Base-by-base conservation (phyloP, 2,888 invertebrate species). In the Drosophila cognata region DNA sequence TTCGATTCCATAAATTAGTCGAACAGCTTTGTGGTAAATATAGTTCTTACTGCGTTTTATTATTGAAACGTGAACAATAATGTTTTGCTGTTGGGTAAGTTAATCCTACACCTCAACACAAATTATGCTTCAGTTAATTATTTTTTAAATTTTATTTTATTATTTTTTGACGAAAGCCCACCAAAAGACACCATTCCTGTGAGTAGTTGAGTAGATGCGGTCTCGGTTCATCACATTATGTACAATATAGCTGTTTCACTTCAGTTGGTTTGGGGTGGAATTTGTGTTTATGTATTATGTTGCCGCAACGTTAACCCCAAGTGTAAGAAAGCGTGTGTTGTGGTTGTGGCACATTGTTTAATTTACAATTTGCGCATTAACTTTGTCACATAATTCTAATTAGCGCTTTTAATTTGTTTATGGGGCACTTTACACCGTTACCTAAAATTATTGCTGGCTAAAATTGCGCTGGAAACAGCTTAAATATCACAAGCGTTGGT, bases 301-400 rank as follows among this genome's bases (percentile, higher is more conserved):
- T 62, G 41, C 63, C 78, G 70, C 78, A 55, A 51, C 51, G 67
- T 71, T 74, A 63, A 50, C 78, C 81, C 64, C 67, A 63, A 57
- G 63, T 35, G 74, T 53, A 65, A 71, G 67, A 56, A 51, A 33
- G 57, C 51, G 52, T 56, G 36, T 36, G 73, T 59, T 56, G 70
- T 29, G 38, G 60, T 61, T 66, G 60, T 53, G 62, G 72, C 68
- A 74, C 81, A 84, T 87, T 87, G 90, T 90, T 90, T 87, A 90
- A 87, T 90, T 87, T 90, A 87, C 90, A 89, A 84, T 90, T 90
- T 87, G 88, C 89, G 90, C 87, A 87, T 87, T 87, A 87, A 87
- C 80, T 87, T 87, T 89, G 89, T 90, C 87, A 89, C 87, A 90
- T 87, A 89, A 87, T 90, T 87, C 91, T 90, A 88, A 88, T 88